Evolutionary conservation across 2,113 vertebrate species (phyloP).

Genomic region (Brachypodius melanocephalos): DNA sequence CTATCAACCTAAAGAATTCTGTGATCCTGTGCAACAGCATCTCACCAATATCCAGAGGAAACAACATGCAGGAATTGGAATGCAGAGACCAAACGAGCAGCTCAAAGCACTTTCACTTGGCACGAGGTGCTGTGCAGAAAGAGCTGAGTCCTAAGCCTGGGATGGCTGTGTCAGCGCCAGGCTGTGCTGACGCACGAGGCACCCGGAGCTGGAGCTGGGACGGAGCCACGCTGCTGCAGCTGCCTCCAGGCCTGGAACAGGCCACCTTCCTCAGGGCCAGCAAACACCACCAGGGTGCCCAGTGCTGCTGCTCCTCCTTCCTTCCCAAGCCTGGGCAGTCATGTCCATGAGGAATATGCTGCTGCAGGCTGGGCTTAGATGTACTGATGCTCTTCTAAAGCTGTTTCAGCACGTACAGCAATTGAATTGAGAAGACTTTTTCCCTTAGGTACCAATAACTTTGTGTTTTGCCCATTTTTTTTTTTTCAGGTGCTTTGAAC

Average conservation of each 20-base stretch:
- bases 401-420: background rate
- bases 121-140: background rate
- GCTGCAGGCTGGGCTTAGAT: background rate
- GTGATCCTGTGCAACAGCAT: background rate
- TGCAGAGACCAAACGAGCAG: background rate
- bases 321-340: background rate
- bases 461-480: background rate
- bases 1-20: background rate
- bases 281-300: fast-evolving
- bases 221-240: background rate
- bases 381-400: background rate
- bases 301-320: fast-evolving
- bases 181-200: background rate
- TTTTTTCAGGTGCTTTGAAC: background rate
- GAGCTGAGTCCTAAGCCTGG: background rate
- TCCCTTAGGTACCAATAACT: background rate
- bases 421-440: background rate
- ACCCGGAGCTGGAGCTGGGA: background rate
- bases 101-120: background rate
- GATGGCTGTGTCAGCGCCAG: background rate
- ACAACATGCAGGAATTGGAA: background rate
- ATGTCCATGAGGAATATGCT: background rate
- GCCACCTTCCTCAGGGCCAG: background rate
- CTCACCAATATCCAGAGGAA: background rate
- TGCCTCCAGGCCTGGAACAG: background rate